Evolutionary conservation across 2,888 invertebrate genomes (phyloP), one percentile per base, ranked within the genome.

Genomic region (Thysanoteuthis rhombus): DNA sequence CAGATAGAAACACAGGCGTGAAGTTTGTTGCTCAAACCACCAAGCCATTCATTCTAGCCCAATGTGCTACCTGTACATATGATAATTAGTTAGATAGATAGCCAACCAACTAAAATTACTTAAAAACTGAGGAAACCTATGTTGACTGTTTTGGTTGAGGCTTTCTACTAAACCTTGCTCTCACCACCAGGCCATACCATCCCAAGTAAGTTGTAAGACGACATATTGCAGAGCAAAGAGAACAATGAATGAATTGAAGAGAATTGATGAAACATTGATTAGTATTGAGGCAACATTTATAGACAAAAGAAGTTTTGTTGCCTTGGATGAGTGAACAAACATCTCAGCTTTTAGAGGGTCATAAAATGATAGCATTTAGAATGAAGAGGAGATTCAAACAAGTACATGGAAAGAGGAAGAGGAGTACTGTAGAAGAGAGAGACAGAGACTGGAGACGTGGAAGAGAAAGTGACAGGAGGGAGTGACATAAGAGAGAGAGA

Each of bases 281-380:
- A 25, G 32, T 75, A n/a, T n/a, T n/a, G n/a, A n/a, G 75, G 32
- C n/a, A 75, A 10, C 16, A 75, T 75, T 32, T 10, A 52, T 5
- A 75, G n/a, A 75, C n/a, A n/a, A 75, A 75, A 75, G 75, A 75
- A 75, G 75, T n/a, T n/a, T 75, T 75, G n/a, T 75, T 75, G n/a
- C 32, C 75, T n/a, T n/a, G n/a, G n/a, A 75, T 75, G 75, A 75
- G 32, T 75, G n/a, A 75, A 75, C 12, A 75, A 75, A 75, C 75
- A 75, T 75, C 75, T 75, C n/a, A 75, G 75, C n/a, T n/a, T n/a
- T n/a, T 1, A 75, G n/a, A 75, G 75, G n/a, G 8, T 75, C 12
- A n/a, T 75, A n/a, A n/a, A 75, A 75, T n/a, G n/a, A n/a, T 75
- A 32, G 75, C 75, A n/a, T n/a, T 75, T 75, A 75, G 32, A 75